Conservation (phyloP, 2,797 vertebrate genomes). For the Apogon hyalosoma region DNA sequence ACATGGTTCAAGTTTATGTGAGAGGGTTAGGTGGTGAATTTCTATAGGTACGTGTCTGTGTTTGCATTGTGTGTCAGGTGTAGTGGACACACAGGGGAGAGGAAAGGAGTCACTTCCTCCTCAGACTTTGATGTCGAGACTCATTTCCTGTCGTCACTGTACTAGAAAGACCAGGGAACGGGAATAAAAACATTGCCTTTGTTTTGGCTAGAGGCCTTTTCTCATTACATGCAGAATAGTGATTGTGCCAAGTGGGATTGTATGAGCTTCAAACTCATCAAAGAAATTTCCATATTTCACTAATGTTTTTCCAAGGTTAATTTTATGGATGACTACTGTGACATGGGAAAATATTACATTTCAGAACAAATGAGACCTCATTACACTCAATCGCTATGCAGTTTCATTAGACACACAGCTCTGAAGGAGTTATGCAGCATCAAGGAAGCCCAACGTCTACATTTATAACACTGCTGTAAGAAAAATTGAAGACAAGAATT, state of each 20-base stretch:
- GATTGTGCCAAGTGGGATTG: constrained; percentile 60
- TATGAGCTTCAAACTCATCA: constrained; percentile 63
- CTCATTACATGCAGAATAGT: constrained; percentile 61
- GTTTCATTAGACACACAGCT: constrained; percentile 38
- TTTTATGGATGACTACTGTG: constrained; percentile 61
- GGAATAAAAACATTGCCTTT: constrained; percentile 59
- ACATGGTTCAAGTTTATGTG: constrained; percentile 34
- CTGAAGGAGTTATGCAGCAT: constrained; percentile 21
- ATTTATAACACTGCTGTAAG: constrained; percentile 52
- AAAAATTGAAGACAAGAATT: constrained; percentile 45
- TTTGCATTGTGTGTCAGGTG: constrained; percentile 63
- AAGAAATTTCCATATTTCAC: constrained; percentile 48
- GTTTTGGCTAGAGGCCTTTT: constrained; percentile 70
- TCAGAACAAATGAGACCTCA: constrained; percentile 34
- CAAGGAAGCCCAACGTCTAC: constrained; percentile 23
- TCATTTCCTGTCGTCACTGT: constrained; percentile 76
- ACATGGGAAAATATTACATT: constrained; percentile 61
- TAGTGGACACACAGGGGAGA: constrained; percentile 48
- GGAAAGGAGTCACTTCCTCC: constrained; percentile 73
- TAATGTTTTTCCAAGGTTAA: constrained; percentile 50
- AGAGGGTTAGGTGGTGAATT: constrained; percentile 13
- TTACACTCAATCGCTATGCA: constrained; percentile 40
- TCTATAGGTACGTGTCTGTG: constrained; percentile 8
- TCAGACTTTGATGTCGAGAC: constrained; percentile 73
- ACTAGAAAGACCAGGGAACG: constrained; percentile 58